Evolutionary conservation across 2,888 invertebrate genomes (phyloP), one percentile per base, ranked within the genome.

Genomic region (Stenodera caucasica): DNA sequence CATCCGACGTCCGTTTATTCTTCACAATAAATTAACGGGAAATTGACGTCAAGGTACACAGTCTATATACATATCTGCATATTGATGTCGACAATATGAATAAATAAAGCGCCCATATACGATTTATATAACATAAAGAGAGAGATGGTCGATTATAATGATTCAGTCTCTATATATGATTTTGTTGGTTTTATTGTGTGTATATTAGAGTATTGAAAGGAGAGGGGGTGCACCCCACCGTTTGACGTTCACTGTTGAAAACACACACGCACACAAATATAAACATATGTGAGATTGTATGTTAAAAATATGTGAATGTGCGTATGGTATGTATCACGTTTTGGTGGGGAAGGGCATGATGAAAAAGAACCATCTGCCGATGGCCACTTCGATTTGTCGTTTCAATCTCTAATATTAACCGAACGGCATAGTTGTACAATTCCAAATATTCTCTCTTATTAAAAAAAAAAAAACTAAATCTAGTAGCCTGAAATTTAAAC

Each of bases 221-320:
- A 11, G 18, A 40, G 45, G 21, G 45, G 45, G 45, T 15, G 49
- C 11, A 81, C 81, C 82, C 83, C 82, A 82, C 71, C 74, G 74
- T 78, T 78, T 79, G 82, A 82, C 82, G 82, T 73, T 74, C 75
- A 75, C 75, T 81, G 81, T 82, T 82, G 79, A 18, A 55, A 57
- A 81, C 78, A 72, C 81, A 82, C 81, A 81, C 81, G 82, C 82
- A 82, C 82, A 82, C 82, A 82, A 82, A 82, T 5, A 26, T 26
- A 82, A 76, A 79, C 67, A 65, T 61, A 66, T 68, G 62, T 57
- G 63, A 18, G 58, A 65, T 60, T 79, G 74, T 53, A 23, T 45
- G 6, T 45, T 45, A 45, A 45, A 45, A 23, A 45, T 15, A 7
- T 40, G 8, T 45, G 12, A 45, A 45, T 45, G 55, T 55, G 53